Percentiles rank a stretch among this genome's conserved stretches.
Evolutionary conservation across 2,797 vertebrate genomes (phyloP).

Genomic region (Arrhamphus sclerolepis): DNA sequence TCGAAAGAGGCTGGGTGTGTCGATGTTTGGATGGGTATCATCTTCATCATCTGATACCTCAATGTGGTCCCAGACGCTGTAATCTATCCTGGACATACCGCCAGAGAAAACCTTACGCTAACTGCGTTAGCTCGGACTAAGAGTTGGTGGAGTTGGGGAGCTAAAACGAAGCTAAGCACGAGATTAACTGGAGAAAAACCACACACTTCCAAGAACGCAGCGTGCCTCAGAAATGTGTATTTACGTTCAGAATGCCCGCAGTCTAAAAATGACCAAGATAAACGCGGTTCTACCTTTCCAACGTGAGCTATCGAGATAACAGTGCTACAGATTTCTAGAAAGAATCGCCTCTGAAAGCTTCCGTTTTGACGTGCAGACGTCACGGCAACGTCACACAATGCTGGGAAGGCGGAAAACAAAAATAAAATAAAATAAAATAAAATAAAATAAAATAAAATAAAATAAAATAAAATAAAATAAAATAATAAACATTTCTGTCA

Average conservation of each 20-base stretch:
- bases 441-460: too few species aligned
- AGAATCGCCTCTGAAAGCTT: conserved; percentile 58
- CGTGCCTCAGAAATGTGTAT: background rate
- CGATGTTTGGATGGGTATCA: conserved; percentile 95
- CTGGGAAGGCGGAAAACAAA: background rate
- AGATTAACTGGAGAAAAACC: background rate
- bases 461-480: background rate
- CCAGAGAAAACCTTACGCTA: conserved; percentile 35
- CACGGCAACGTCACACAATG: background rate
- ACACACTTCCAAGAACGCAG: background rate
- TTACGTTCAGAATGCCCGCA: background rate
- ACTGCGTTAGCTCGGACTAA: conserved; percentile 48
- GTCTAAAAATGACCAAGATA: background rate
- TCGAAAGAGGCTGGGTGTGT: conserved; percentile 94
- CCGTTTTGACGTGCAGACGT: conserved; percentile 61
- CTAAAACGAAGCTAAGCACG: conserved; percentile 21
- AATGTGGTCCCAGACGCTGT: conserved; percentile 97
- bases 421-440: background rate
- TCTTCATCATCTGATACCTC: conserved; percentile 97
- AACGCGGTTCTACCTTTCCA: background rate
- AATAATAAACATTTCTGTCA: too few species aligned
- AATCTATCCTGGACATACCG: conserved; percentile 89
- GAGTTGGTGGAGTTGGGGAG: conserved; percentile 33
- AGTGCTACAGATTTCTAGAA: conserved; percentile 71
- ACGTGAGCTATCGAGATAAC: conserved; percentile 24